Evolutionary conservation across 1,140 invertebrate genomes (phyloP).

Genomic region (Eciton burchellii): DNA sequence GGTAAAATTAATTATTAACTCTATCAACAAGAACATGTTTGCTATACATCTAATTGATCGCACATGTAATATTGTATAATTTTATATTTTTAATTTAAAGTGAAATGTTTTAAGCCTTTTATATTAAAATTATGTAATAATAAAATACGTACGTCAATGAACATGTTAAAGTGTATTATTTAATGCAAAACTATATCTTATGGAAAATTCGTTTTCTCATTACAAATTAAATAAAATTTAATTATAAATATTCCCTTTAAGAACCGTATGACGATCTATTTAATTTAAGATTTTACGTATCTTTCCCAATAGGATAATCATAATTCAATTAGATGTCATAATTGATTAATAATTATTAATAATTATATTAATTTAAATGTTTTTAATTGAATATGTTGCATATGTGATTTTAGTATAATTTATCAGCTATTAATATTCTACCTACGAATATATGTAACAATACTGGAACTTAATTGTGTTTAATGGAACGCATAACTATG

Average conservation of each 20-base stretch:
- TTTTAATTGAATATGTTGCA: neutral
- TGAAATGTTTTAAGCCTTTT: neutral
- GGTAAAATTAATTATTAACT: neutral
- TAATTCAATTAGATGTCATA: constrained; percentile 21
- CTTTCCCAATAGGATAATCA: constrained; percentile 1
- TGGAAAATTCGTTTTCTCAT: neutral
- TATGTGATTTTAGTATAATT: constrained; percentile 6
- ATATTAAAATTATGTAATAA: neutral
- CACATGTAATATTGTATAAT: constrained; percentile 8
- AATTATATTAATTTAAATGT: neutral
- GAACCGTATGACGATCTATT: constrained; percentile 17
- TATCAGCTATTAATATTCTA: constrained; percentile 30
- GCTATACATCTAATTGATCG: neutral
- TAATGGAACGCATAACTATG: too few relatives aligned
- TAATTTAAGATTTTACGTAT: constrained; percentile 18
- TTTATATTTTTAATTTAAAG: constrained; percentile 6
- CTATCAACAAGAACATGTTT: neutral
- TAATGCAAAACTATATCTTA: constrained; percentile 26
- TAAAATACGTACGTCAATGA: constrained; percentile 21
- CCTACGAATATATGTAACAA: constrained; percentile 1
- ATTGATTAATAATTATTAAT: constrained; percentile 33
- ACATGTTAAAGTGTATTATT: constrained; percentile 13
- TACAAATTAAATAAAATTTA: constrained; percentile 27
- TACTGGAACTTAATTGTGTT: constrained; percentile 20
- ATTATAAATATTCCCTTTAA: constrained; percentile 24